Conservation (phyloP, 2,797 vertebrate species). For the Sebastes nivosus region DNA sequence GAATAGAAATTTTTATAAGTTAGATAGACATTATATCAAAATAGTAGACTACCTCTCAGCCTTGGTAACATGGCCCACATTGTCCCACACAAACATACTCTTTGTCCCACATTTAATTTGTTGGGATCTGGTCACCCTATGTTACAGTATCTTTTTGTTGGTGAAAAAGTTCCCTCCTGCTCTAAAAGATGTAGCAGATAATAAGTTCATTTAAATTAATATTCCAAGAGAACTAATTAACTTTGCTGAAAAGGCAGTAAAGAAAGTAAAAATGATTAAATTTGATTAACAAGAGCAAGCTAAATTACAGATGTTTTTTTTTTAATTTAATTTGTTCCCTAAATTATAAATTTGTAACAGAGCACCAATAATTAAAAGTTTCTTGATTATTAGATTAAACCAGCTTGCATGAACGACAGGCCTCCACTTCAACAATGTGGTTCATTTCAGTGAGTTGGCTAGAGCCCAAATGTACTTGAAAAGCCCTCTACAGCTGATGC, state of each 20-base stretch:
- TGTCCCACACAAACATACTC: too few relatives aligned
- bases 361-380: not conserved
- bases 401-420: not conserved
- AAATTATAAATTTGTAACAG: not conserved
- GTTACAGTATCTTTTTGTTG: too few relatives aligned
- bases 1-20: too few relatives aligned
- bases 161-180: not conserved
- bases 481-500: slow-evolving; percentile 40
- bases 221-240: not conserved
- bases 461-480: slow-evolving; percentile 45
- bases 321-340: not conserved
- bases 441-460: slow-evolving; percentile 16
- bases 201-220: not conserved
- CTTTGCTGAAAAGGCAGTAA: not conserved
- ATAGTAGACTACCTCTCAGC: too few relatives aligned
- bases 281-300: not conserved
- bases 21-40: too few relatives aligned
- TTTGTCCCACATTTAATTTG: too few relatives aligned
- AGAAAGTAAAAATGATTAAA: not conserved
- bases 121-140: too few relatives aligned
- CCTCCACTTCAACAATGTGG: not conserved
- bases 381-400: not conserved
- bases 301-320: not conserved
- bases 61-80: too few relatives aligned
- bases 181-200: not conserved